Percentiles rank a stretch among this genome's conserved stretches.
These are phyloP conservation scores for Polyploca ridens DNA, from an alignment of 2,888 invertebrate genomes.

Conservation along the genomic window DNA sequence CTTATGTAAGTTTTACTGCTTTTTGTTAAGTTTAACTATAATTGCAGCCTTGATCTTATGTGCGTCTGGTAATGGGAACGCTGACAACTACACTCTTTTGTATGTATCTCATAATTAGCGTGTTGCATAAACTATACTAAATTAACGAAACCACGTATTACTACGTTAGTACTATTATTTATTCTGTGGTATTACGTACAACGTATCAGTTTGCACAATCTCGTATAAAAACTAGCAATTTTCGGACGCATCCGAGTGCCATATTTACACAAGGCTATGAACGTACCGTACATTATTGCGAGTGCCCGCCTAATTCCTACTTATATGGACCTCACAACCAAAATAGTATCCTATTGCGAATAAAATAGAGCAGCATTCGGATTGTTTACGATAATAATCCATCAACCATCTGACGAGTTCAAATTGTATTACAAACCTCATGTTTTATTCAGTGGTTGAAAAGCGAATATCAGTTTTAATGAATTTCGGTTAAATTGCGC, in stretches of 20 bases:
- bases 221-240: slow-evolving; percentile 5
- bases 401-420: slow-evolving; percentile 15
- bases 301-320: slow-evolving; percentile 21
- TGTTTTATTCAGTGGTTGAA: slow-evolving; percentile 18
- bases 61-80: slow-evolving; percentile 25
- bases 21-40: slow-evolving; percentile 9
- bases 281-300: slow-evolving; percentile 22
- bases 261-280: slow-evolving; percentile 36
- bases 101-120: slow-evolving; percentile 14
- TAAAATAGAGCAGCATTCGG: neutral
- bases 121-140: slow-evolving; percentile 4
- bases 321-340: slow-evolving; percentile 5
- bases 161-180: too few relatives aligned
- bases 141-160: neutral
- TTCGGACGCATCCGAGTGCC: slow-evolving; percentile 37
- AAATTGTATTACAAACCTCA: slow-evolving; percentile 14
- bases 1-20: neutral
- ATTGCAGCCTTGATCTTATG: slow-evolving; percentile 29
- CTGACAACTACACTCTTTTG: too few relatives aligned
- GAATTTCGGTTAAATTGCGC: slow-evolving; percentile 18
- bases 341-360: neutral
- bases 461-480: slow-evolving; percentile 25
- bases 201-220: slow-evolving; percentile 5
- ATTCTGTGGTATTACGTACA: too few relatives aligned
- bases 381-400: slow-evolving; percentile 9